These are phyloP conservation scores for Drosophila limbata DNA, from an alignment of 2,888 invertebrate species.

Conservation along the genomic window DNA sequence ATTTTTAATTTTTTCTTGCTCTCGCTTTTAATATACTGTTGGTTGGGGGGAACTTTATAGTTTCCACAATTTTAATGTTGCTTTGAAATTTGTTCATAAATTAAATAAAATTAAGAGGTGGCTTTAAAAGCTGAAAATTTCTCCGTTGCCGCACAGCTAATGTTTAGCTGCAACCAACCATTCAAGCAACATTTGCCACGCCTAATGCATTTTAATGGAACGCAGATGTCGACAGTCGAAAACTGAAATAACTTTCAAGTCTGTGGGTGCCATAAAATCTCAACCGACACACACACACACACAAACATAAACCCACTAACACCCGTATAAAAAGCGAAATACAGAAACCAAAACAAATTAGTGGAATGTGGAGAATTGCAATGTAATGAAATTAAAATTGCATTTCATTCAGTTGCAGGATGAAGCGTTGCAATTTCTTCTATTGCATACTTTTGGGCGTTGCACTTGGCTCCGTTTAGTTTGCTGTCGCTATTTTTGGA, in stretches of 20 bases:
- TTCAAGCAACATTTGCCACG: constrained; percentile 48
- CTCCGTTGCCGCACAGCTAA: not conserved
- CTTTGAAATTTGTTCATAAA: constrained; percentile 1
- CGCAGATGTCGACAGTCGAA: constrained; percentile 43
- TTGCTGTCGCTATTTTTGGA: constrained; percentile 57
- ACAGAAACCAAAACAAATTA: constrained; percentile 63
- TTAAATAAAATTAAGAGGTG: constrained; percentile 10
- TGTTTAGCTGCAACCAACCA: constrained; percentile 7
- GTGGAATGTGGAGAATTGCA: constrained; percentile 48
- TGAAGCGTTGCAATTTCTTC: constrained; percentile 35
- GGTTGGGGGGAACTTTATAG: not conserved
- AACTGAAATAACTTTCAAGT: constrained; percentile 43
- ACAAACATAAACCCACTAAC: constrained; percentile 9
- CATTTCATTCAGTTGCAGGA: constrained; percentile 57
- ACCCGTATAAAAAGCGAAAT: constrained; percentile 16
- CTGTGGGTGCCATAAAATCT: constrained; percentile 41
- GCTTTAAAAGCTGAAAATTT: constrained; percentile 6
- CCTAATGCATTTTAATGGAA: constrained; percentile 77
- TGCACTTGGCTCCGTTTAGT: not conserved
- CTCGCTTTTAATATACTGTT: not conserved
- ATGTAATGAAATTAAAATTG: constrained; percentile 73
- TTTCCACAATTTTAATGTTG: not conserved
- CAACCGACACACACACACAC: constrained; percentile 21
- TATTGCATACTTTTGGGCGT: constrained; percentile 60
- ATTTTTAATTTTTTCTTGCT: not conserved